Evolutionary conservation across 2,888 invertebrate genomes (phyloP).

Genomic region (Leptopilina syphax): DNA sequence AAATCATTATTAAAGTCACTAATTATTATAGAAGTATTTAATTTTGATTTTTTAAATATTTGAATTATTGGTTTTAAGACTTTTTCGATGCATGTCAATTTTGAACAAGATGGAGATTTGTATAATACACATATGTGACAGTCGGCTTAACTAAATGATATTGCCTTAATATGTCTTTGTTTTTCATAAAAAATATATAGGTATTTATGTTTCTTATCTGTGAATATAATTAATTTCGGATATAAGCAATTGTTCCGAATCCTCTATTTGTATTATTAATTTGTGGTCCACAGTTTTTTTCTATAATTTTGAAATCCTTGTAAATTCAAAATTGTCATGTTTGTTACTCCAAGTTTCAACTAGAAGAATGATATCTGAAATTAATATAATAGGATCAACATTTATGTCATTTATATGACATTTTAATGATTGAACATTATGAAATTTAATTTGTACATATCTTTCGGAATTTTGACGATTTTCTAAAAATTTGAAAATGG

Average conservation of each 20-base stretch:
- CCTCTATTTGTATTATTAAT: neutral
- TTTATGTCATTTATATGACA: slow-evolving; percentile 33
- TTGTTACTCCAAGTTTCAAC: slow-evolving; percentile 22
- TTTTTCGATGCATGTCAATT: neutral
- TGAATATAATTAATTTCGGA: neutral
- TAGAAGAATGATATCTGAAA: slow-evolving; percentile 26
- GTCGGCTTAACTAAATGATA: neutral
- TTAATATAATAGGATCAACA: slow-evolving; percentile 27
- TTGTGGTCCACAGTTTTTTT: slow-evolving; percentile 17
- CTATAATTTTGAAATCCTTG: slow-evolving; percentile 15
- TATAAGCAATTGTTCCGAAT: neutral
- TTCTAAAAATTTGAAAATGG: slow-evolving; percentile 38
- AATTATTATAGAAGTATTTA: neutral
- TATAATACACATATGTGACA: neutral
- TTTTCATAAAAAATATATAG: slow-evolving; percentile 25
- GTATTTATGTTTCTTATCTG: neutral
- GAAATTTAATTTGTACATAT: slow-evolving; percentile 18
- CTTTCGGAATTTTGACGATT: neutral
- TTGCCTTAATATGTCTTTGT: slow-evolving; percentile 38
- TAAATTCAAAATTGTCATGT: neutral
- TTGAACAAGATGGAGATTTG: neutral
- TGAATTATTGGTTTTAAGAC: neutral
- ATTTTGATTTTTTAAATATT: neutral
- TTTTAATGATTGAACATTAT: slow-evolving; percentile 40
- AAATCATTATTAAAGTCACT: neutral